Conservation (phyloP, 1,140 invertebrate genomes). For the Euura saliciscinereae region DNA sequence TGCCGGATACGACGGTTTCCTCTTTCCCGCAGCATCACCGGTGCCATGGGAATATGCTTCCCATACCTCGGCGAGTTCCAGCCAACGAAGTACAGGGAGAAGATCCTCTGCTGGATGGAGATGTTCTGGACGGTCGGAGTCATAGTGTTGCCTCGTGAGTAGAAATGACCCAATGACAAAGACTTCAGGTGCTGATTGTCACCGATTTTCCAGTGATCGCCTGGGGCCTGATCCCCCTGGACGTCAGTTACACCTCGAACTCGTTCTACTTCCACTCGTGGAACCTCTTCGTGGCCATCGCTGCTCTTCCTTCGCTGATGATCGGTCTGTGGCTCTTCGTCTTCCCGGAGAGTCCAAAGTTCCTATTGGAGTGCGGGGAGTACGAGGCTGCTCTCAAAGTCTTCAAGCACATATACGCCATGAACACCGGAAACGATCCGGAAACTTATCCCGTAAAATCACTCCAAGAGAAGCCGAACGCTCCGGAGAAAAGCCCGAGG, state of each 20-base stretch:
- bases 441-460: slow-evolving; percentile 72
- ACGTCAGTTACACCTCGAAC: slow-evolving; percentile 62
- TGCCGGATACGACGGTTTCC: slow-evolving; percentile 9
- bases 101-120: slow-evolving; percentile 80
- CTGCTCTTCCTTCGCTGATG: slow-evolving; percentile 66
- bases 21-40: slow-evolving; percentile 65
- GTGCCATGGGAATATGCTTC: slow-evolving; percentile 78
- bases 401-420: slow-evolving; percentile 70
- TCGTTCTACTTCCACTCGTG: slow-evolving; percentile 73
- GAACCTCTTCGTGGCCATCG: slow-evolving; percentile 76
- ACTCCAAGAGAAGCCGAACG: slow-evolving; percentile 68
- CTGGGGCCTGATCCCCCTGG: slow-evolving; percentile 73
- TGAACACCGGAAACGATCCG: slow-evolving; percentile 71
- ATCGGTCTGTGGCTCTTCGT: slow-evolving; percentile 72
- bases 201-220: slow-evolving; percentile 64
- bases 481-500: slow-evolving; percentile 61
- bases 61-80: slow-evolving; percentile 80
- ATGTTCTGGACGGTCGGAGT: slow-evolving; percentile 80
- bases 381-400: slow-evolving; percentile 74
- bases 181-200: background rate
- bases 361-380: slow-evolving; percentile 77
- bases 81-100: slow-evolving; percentile 74
- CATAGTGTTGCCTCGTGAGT: slow-evolving; percentile 70
- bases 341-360: slow-evolving; percentile 88
- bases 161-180: slow-evolving; percentile 11